A percentile compares a stretch with the other conserved stretches of the same genome.
Evolutionary conservation across 2,888 invertebrate genomes (phyloP).

Genomic region (Serrognathus titanus): DNA sequence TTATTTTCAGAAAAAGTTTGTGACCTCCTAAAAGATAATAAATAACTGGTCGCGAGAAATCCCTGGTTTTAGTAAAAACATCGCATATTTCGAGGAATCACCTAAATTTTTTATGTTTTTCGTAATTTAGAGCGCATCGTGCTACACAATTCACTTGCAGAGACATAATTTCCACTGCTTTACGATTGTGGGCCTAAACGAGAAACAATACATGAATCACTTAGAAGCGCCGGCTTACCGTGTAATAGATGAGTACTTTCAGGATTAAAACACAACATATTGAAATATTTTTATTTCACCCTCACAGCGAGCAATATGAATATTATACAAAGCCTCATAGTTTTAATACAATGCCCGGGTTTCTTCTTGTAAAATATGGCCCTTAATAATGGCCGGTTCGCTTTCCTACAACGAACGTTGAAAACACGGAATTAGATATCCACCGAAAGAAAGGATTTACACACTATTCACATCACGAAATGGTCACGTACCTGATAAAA

Average conservation of each 20-base stretch:
- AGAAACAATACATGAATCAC: conserved; percentile 51
- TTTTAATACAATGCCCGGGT: conserved; percentile 34
- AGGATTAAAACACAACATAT: conserved; percentile 50
- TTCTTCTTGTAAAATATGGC: conserved; percentile 34
- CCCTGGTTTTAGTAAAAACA: conserved; percentile 15
- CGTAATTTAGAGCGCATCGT: conserved; percentile 25
- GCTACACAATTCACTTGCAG: conserved; percentile 35
- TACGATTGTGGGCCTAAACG: conserved; percentile 46
- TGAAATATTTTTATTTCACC: conserved; percentile 49
- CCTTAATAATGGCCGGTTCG: conserved; percentile 32
- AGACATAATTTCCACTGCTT: conserved; percentile 48
- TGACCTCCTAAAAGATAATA: not conserved
- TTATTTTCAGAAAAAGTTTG: too few species aligned
- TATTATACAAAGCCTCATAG: conserved; percentile 40
- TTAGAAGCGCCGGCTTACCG: conserved; percentile 35
- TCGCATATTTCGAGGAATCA: conserved; percentile 21
- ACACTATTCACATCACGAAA: conserved; percentile 1
- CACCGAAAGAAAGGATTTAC: conserved; percentile 19
- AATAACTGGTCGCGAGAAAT: conserved; percentile 8
- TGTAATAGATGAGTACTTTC: conserved; percentile 49
- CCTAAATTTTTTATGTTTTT: conserved; percentile 26
- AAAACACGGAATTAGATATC: conserved; percentile 20
- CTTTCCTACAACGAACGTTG: conserved; percentile 18
- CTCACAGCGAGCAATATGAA: conserved; percentile 34
- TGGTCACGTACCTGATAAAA: not conserved